Base-by-base conservation (phyloP, 2,888 invertebrate genomes). In the Elmis aenea region DNA sequence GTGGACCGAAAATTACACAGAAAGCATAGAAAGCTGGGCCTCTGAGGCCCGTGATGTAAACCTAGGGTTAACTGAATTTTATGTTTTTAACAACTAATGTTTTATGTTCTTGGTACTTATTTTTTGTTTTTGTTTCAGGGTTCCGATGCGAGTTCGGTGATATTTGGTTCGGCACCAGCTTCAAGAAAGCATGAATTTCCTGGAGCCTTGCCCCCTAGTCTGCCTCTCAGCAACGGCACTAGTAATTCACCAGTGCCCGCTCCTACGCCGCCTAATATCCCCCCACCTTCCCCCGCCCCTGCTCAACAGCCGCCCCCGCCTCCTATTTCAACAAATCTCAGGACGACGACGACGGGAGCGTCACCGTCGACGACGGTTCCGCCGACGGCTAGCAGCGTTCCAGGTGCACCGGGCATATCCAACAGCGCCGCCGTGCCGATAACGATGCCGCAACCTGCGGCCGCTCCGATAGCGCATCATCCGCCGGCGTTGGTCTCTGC, bases 111-210 rank as follows among this genome's bases (percentile, higher is more conserved):
- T n/a, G n/a, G 18, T 6, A 18, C 18, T 18, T 5, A 20, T n/a
- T 21, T 27, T 28, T 48, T 39, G 34, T 50, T 50, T 54, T 60
- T 52, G 41, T 70, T 73, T 9, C 70, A 83, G 82, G 82, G 83
- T 68, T 83, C 85, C 69, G 84, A 83, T 73, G 81, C 75, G 58
- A 81, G 81, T 70, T 80, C 81, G 68, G 66, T 67, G 57, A 66
- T 66, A 61, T 67, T 66, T 50, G 65, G 62, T 33, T 64, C 66
- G 49, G 58, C 81, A 61, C 77, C 80, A 66, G 79, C 83, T 64
- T 76, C 79, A 50, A 72, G 81, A 52, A 81, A 81, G 57, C 79
- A 80, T 54, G 81, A 80, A 61, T 75, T 74, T 56, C 71, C 72
- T 38, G 73, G 74, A 53, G 72, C 74, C 45, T 55, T 70, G 52